Percentiles rank a stretch among this genome's conserved stretches.
phyloP scores from a whole-genome alignment of 2,113 vertebrate genomes.

The Cricetomys ansorgei region DNA sequence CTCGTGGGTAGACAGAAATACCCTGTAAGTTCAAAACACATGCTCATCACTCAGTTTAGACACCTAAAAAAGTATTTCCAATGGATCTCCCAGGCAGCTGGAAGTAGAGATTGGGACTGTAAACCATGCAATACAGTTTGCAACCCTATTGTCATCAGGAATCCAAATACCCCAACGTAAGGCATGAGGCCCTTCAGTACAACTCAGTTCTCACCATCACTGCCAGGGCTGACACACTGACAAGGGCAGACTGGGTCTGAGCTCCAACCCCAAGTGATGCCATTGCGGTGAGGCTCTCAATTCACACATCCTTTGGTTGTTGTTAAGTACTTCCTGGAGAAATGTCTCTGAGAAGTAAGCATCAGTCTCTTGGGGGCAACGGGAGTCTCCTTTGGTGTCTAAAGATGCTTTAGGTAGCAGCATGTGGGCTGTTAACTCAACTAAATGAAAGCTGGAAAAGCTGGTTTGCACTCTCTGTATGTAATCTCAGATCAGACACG shows the following conservation, averaged over 20 bases:
- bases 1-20: neutral
- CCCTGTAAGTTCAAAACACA: neutral
- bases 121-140: neutral
- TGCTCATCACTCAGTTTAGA: neutral
- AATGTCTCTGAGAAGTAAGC: conserved; percentile 18
- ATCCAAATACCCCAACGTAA: neutral
- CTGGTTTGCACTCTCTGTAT: neutral
- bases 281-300: neutral
- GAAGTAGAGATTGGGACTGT: neutral
- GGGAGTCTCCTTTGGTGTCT: neutral
- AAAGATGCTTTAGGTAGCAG: neutral
- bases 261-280: neutral
- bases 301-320: neutral
- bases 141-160: neutral
- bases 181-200: neutral
- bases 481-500: neutral
- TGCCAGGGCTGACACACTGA: neutral
- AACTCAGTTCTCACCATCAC: neutral
- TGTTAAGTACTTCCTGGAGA: conserved; percentile 22
- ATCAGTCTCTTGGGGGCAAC: neutral
- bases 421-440: neutral
- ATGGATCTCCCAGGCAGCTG: neutral
- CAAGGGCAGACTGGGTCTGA: neutral
- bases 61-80: neutral
- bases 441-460: neutral